Conservation (phyloP, 2,113 vertebrate species). For the Clarias magur region DNA sequence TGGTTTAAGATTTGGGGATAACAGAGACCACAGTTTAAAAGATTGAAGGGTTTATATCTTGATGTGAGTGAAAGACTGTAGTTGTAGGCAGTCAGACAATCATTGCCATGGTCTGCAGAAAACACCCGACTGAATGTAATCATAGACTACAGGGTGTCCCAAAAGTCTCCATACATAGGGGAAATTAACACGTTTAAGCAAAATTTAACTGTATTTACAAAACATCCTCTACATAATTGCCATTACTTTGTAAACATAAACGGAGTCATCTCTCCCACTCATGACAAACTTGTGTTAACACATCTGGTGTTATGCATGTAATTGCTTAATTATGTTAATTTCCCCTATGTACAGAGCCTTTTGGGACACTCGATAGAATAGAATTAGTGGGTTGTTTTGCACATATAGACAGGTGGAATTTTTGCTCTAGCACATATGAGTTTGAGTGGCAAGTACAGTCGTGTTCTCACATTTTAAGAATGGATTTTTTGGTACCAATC, state of each 20-base stretch:
- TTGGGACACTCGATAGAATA: background rate
- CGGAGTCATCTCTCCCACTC: no score
- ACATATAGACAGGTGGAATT: slow-evolving; percentile 19
- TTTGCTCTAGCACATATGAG: background rate
- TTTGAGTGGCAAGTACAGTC: background rate
- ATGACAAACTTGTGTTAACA: no score
- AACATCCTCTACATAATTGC: no score
- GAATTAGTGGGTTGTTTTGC: slow-evolving; percentile 14
- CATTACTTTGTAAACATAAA: no score
- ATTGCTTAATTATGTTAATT: no score
- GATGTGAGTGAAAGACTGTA: slow-evolving; percentile 27
- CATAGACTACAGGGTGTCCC: background rate
- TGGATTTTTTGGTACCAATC: background rate
- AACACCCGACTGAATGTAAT: slow-evolving; percentile 20
- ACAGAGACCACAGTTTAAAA: slow-evolving; percentile 31
- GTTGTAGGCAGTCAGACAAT: background rate
- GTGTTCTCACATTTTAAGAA: background rate
- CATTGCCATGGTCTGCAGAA: background rate
- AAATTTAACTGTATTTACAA: no score
- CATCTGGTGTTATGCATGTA: no score
- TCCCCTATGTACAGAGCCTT: no score
- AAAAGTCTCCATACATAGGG: no score
- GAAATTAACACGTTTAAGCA: no score
- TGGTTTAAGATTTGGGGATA: slow-evolving; percentile 37
- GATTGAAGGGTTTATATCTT: slow-evolving; percentile 33